A percentile compares a stretch with the other conserved stretches of the same genome.
These are phyloP conservation scores for Parotocinclus haroldoi DNA, from an alignment of 2,797 vertebrate species.

Conservation along the genomic window DNA sequence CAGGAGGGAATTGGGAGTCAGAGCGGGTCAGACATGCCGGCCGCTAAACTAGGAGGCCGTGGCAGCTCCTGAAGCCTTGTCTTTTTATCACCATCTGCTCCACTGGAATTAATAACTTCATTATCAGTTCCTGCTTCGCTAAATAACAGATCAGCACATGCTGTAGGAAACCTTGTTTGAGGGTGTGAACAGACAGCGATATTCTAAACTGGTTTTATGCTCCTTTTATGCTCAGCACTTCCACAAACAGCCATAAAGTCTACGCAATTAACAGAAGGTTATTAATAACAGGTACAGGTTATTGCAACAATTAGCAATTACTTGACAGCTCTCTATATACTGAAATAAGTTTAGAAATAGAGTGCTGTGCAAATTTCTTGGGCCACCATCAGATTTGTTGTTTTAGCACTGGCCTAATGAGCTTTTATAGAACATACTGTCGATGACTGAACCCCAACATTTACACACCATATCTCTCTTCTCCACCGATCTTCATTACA, in stretches of 20 bases:
- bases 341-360: too few species aligned
- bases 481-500: too few species aligned
- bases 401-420: too few species aligned
- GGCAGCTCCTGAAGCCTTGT: constrained; percentile 36
- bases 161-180: constrained; percentile 15
- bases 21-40: constrained; percentile 54
- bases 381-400: too few species aligned
- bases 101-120: constrained; percentile 53
- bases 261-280: not conserved
- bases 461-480: too few species aligned
- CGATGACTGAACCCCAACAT: too few species aligned
- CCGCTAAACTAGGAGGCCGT: constrained; percentile 49
- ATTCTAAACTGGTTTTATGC: not conserved
- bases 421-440: too few species aligned
- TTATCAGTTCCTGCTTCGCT: constrained; percentile 47
- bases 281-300: too few species aligned
- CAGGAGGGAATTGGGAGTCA: constrained; percentile 43
- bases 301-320: too few species aligned
- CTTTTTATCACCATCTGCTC: constrained; percentile 56
- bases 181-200: not conserved
- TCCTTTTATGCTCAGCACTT: constrained; percentile 5
- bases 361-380: too few species aligned
- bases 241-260: not conserved
- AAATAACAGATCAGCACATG: constrained; percentile 33
- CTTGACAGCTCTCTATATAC: too few species aligned